phyloP scores from a whole-genome alignment of 2,797 vertebrate genomes.

The Buphagus erythrorhynchus region DNA sequence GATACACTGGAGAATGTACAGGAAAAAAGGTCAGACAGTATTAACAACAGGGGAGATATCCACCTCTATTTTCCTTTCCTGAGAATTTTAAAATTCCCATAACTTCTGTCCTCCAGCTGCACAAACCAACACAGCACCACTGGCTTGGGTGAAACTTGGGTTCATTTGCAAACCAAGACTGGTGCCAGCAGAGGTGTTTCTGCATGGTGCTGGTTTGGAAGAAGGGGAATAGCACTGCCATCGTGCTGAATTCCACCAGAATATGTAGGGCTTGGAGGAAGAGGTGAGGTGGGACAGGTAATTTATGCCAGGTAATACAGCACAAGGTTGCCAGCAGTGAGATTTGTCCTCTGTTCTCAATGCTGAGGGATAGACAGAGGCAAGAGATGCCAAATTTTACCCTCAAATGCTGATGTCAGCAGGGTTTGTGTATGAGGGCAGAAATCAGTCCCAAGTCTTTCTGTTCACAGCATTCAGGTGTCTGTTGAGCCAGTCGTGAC shows the following conservation, averaged over 20 bases:
- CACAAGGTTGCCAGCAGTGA: not conserved
- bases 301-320: not conserved
- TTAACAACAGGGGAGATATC: not conserved
- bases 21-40: not conserved
- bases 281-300: not conserved
- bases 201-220: not conserved
- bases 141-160: accelerated
- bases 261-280: not conserved
- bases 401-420: not conserved
- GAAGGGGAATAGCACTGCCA: not conserved
- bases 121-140: not conserved
- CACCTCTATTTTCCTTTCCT: not conserved
- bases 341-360: not conserved
- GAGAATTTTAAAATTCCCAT: not conserved
- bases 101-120: not conserved
- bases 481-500: not conserved
- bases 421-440: not conserved
- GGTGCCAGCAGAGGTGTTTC: not conserved
- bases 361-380: not conserved
- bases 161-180: not conserved
- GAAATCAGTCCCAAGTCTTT: not conserved
- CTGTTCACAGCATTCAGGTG: accelerated
- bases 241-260: not conserved
- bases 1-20: not conserved
- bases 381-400: not conserved